Conservation (phyloP, 2,888 invertebrate species). For the Epistrophe grossulariae region DNA sequence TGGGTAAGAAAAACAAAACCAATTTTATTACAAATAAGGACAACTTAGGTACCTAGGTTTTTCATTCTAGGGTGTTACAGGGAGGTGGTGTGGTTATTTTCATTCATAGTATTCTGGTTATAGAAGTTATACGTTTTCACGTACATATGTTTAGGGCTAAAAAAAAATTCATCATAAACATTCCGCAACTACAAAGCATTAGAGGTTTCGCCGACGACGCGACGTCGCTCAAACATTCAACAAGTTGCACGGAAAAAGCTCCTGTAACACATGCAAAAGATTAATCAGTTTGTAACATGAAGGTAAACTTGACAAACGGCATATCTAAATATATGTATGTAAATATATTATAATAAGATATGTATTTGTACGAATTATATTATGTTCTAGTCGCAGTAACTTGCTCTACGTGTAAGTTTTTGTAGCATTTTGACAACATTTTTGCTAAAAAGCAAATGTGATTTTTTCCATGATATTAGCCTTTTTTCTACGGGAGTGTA, state of each 20-base stretch:
- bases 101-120: slow-evolving; percentile 48
- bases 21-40: slow-evolving; percentile 23
- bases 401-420: too few species aligned
- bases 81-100: slow-evolving; percentile 27
- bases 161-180: neutral
- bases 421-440: too few species aligned
- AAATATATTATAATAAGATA: too few species aligned
- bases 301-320: neutral
- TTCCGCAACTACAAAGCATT: neutral
- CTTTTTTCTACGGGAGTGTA: too few species aligned
- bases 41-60: neutral
- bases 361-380: too few species aligned
- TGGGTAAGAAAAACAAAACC: slow-evolving; percentile 1
- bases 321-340: too few species aligned
- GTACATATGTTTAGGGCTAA: neutral
- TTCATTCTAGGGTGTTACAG: neutral
- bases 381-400: too few species aligned
- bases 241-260: slow-evolving; percentile 66
- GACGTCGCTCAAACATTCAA: slow-evolving; percentile 43
- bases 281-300: slow-evolving; percentile 16
- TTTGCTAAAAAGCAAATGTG: too few species aligned
- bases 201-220: neutral
- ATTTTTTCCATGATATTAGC: too few species aligned
- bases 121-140: slow-evolving; percentile 29
- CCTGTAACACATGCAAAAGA: slow-evolving; percentile 27